Base-by-base conservation (phyloP, 2,888 invertebrate species). In the Aphelenchoides bicaudatus region DNA sequence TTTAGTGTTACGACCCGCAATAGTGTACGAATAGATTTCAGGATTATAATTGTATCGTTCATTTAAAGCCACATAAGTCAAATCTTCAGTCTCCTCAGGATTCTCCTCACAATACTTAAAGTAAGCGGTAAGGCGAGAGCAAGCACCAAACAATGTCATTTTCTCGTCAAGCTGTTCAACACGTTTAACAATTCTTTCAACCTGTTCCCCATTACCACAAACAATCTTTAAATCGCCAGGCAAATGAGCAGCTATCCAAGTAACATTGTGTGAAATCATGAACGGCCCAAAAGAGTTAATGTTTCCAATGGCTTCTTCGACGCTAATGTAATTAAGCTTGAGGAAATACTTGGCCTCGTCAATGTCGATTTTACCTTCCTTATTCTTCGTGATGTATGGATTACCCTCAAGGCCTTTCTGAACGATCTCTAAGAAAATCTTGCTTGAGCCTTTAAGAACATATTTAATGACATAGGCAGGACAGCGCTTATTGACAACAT, bases 391-490 rank as follows among this genome's bases (percentile, higher is more conserved):
- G 10, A 34, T 10, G 43, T 21, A 43, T 25, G 43, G 43, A n/a
- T 43, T 43, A n/a, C 25, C 23, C 43, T 6, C 8, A n/a, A 21
- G 8, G 8, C 43, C 43, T 6, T 6, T n/a, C 10, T 6, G 16
- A 8, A 6, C 8, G 29, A 37, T 21, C 27, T 54, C 38, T 16
- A 54, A 8, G 1, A 57, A 8, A 2, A 54, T 54, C 25, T 51
- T 49, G 5, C 23, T 25, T 3, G 30, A 16, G 8, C 55, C 55
- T 55, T 54, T 54, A 6, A 19, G 19, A 13, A 54, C 29, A 16
- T 54, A 54, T 13, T 54, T 54, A 19, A 54, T 21, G 13, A 54
- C 56, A 19, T 54, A 54, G 4, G 30, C 47, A n/a, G 50, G 19
- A 1, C 52, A 25, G 50, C 19, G 10, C 8, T 21, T 8, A 43